Evolutionary conservation across 1,140 invertebrate species (phyloP).

Genomic region (Brachionus rotundiformis): DNA sequence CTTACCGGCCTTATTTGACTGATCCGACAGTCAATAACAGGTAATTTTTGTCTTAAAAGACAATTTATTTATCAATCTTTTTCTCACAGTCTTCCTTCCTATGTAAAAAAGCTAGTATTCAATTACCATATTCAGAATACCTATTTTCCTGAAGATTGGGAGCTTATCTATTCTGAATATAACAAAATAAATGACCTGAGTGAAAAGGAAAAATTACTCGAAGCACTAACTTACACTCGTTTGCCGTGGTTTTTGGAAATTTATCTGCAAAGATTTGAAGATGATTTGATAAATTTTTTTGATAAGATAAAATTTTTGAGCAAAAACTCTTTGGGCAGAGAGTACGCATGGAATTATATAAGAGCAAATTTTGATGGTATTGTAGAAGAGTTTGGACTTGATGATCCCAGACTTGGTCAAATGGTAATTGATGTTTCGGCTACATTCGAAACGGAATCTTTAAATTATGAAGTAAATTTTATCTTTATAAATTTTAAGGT

Average conservation of each 20-base stretch:
- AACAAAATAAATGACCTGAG: conserved; percentile 1
- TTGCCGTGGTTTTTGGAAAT: conserved; percentile 41
- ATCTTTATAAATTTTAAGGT: too few relatives aligned
- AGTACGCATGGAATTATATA: conserved; percentile 20
- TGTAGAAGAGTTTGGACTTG: conserved; percentile 8
- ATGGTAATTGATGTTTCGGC: conserved; percentile 28
- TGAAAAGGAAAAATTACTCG: background rate
- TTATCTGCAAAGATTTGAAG: conserved; percentile 27
- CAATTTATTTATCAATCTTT: background rate
- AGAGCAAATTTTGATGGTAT: conserved; percentile 10
- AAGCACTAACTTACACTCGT: conserved; percentile 15
- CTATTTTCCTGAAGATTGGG: conserved; percentile 34
- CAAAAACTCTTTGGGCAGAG: conserved; percentile 30
- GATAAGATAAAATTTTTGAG: conserved; percentile 30
- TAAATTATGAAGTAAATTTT: conserved; percentile 28
- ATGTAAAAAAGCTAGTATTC: conserved; percentile 20
- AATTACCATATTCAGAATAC: conserved; percentile 38
- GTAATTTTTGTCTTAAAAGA: background rate
- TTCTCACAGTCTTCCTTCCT: background rate
- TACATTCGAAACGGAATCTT: conserved; percentile 30
- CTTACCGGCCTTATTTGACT: background rate
- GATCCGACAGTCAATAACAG: background rate
- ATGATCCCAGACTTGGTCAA: conserved; percentile 45
- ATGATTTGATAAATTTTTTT: conserved; percentile 48
- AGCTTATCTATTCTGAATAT: background rate